Conservation (phyloP, 1,140 invertebrate genomes). For the Leptopilina boulardi region DNA sequence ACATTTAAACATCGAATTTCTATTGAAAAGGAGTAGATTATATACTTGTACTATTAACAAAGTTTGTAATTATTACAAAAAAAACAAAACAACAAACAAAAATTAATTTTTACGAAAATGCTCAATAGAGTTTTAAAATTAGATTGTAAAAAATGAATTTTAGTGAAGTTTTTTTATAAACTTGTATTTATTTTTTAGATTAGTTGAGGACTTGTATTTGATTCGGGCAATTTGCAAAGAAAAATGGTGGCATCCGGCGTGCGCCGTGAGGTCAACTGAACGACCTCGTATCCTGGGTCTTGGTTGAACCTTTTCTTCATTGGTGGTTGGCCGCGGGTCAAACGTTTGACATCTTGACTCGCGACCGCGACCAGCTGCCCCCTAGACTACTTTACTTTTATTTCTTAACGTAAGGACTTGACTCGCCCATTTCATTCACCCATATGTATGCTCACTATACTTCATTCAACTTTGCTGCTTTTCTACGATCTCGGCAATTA, state of each 20-base stretch:
- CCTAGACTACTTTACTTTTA: slow-evolving; percentile 56
- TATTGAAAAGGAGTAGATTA: no score
- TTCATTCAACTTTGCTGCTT: slow-evolving; percentile 51
- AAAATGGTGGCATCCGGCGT: slow-evolving; percentile 59
- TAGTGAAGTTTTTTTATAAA: background rate
- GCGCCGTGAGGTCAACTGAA: slow-evolving; percentile 56
- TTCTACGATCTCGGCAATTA: slow-evolving; percentile 53
- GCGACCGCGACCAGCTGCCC: slow-evolving; percentile 60
- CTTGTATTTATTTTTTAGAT: background rate
- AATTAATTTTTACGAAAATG: no score
- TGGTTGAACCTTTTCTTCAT: slow-evolving; percentile 57
- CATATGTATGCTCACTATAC: slow-evolving; percentile 47
- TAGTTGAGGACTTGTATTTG: slow-evolving; percentile 31
- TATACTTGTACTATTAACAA: no score
- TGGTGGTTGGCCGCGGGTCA: slow-evolving; percentile 56
- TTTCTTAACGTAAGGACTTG: slow-evolving; percentile 35
- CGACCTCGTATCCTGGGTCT: slow-evolving; percentile 61
- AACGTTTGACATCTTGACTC: slow-evolving; percentile 58
- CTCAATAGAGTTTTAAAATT: no score
- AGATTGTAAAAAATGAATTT: background rate
- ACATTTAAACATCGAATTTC: no score
- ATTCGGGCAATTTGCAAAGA: slow-evolving; percentile 47
- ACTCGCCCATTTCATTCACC: slow-evolving; percentile 42
- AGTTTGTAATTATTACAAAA: no score
- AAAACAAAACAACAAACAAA: no score